Conservation (phyloP, 2,888 invertebrate species). For the Parthenolecanium corni region DNA sequence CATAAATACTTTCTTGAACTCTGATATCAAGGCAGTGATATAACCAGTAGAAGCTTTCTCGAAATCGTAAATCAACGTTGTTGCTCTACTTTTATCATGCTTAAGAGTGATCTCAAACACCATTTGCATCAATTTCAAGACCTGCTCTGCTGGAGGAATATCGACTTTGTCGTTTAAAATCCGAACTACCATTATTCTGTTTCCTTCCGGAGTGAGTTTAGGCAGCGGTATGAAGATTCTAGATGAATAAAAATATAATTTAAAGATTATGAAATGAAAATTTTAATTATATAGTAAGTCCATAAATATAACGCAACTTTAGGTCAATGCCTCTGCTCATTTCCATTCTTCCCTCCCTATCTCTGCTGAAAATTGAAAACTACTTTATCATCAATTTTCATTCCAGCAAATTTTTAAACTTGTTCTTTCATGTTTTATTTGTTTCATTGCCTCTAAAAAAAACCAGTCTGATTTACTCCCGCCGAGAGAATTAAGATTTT, state of each 20-base stretch:
- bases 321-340: too few species aligned
- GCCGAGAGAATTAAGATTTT: too few species aligned
- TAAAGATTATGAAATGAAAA: too few species aligned
- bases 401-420: too few species aligned
- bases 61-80: neutral
- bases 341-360: too few species aligned
- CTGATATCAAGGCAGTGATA: neutral
- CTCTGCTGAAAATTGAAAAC: too few species aligned
- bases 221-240: constrained; percentile 30
- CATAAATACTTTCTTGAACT: neutral
- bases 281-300: too few species aligned
- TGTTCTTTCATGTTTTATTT: too few species aligned
- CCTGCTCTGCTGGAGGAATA: neutral
- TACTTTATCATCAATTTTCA: too few species aligned
- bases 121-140: neutral
- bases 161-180: constrained; percentile 30
- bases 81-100: neutral
- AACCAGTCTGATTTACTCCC: too few species aligned
- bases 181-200: constrained; percentile 32
- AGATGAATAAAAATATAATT: neutral
- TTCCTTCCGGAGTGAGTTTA: constrained; percentile 31
- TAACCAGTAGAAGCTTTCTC: neutral
- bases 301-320: too few species aligned
- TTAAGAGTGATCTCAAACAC: neutral
- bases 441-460: too few species aligned